Base-by-base conservation (phyloP, 1,140 invertebrate species). In the Neodiprion pinetum region DNA sequence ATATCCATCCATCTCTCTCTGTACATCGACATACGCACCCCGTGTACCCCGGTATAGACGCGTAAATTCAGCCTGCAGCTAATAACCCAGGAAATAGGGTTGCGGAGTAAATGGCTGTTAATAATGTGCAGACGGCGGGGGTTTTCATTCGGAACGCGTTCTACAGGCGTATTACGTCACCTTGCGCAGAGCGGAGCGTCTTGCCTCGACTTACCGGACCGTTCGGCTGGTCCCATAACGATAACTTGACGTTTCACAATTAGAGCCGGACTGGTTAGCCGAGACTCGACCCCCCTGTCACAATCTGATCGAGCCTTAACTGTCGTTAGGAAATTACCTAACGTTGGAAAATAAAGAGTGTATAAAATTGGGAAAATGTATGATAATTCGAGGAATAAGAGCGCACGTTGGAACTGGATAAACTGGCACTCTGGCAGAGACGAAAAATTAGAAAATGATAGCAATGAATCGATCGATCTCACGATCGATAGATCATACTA, bases 71-170 rank as follows among this genome's bases (percentile, higher is more conserved):
- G 53, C 53, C n/a, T 17, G 53, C n/a, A 14, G n/a, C 53, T 61
- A 61, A 61, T 61, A 61, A 61, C 53, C 53, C 53, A 61, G 53
- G 53, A 61, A 61, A 61, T 61, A 17, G 53, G 53, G 53, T 61
- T 61, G 53, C 53, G 53, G 53, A 61, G 53, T 61, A 61, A 61
- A 61, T 61, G 53, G 53, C 53, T 61, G 53, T 61, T 61, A 61
- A 61, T 61, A 61, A 61, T 61, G 53, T 17, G 53, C 53, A 61
- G 53, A 61, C 53, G 11, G 53, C 53, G 11, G 9, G 53, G 53
- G 53, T 61, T 61, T 61, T 61, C 53, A 9, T 61, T 61, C 11
- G 11, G 53, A 40, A 40, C 28, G 28, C 28, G 28, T 40, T 40
- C 28, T 40, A 40, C 28, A 1, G 28, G 5, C 28, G 28, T 40